phyloP scores from a whole-genome alignment of 2,797 vertebrate species.

The Mionectes olivaceus region DNA sequence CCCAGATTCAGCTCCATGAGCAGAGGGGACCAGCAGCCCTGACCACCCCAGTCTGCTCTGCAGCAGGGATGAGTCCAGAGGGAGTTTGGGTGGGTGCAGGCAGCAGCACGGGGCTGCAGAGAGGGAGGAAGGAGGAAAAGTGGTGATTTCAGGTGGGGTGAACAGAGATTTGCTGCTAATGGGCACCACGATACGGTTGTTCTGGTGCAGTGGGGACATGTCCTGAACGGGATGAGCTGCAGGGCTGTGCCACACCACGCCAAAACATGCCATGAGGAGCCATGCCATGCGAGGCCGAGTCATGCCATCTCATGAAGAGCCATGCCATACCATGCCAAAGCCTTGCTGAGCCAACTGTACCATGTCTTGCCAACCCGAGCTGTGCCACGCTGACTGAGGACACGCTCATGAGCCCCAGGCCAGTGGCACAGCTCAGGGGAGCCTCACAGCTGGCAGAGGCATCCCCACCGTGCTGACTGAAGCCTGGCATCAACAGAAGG shows the following conservation, averaged over 20 bases:
- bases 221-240: neutral
- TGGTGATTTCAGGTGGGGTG: fast-evolving
- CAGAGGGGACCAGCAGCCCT: neutral
- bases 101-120: neutral
- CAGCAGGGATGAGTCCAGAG: neutral
- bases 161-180: neutral
- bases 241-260: neutral
- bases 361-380: neutral
- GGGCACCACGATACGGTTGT: fast-evolving
- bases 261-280: neutral
- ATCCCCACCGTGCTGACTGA: fast-evolving
- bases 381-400: neutral
- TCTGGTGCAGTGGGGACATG: fast-evolving
- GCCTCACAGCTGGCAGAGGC: neutral
- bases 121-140: neutral
- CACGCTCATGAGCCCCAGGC: fast-evolving
- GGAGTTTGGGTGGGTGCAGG: neutral
- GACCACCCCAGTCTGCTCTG: neutral
- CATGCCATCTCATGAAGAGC: neutral
- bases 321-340: neutral
- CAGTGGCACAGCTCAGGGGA: fast-evolving
- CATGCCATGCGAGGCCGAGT: neutral
- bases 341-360: too few relatives aligned
- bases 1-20: fast-evolving
- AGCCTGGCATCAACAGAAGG: neutral